These are phyloP conservation scores for Borostomias antarcticus DNA, from an alignment of 2,797 vertebrate species.

Conservation along the genomic window DNA sequence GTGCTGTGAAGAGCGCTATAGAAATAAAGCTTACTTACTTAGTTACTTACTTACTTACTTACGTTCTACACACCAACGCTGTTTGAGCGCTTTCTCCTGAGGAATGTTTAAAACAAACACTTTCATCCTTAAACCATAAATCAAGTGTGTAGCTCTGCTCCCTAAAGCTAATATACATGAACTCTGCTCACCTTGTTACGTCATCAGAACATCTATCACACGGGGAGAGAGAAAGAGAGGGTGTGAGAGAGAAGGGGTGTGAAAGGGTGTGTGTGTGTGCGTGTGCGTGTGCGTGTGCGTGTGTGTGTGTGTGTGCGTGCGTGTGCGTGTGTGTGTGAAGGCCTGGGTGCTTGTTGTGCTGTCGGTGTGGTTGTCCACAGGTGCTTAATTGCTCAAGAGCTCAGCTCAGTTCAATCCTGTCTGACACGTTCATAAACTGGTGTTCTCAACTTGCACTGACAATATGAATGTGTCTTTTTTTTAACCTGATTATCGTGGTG, in stretches of 20 bases:
- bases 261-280: not conserved
- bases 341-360: no score
- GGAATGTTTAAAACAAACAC: constrained; percentile 24
- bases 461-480: no score
- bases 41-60: no score
- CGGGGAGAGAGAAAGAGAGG: not conserved
- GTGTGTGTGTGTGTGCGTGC: not conserved
- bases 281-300: not conserved
- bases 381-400: no score
- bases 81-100: not conserved
- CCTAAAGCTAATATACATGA: not conserved
- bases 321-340: no score
- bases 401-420: no score
- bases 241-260: not conserved
- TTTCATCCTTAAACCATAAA: not conserved
- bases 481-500: not conserved
- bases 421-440: no score
- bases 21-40: no score
- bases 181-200: not conserved
- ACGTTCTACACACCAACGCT: not conserved
- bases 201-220: not conserved
- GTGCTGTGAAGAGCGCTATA: no score
- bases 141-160: not conserved
- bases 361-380: no score
- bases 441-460: no score